Evolutionary conservation across 2,888 invertebrate species (phyloP).

Genomic region (Acanthopleura granulata): DNA sequence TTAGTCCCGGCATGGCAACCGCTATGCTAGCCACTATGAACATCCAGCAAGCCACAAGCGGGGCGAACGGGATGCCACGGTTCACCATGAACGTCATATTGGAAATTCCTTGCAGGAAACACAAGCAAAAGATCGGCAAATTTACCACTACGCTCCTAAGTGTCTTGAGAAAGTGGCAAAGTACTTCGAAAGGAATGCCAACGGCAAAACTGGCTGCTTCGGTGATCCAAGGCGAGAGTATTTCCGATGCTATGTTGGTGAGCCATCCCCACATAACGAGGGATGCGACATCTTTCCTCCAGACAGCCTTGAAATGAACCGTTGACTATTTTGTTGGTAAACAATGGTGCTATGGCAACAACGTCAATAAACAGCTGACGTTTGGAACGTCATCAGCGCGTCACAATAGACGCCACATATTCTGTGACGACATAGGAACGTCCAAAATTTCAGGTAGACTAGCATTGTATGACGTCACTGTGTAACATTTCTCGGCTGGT

Average conservation of each 20-base stretch:
- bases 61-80: constrained; percentile 1
- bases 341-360: too few species aligned
- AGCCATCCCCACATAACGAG: not conserved
- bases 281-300: not conserved
- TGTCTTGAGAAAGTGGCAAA: not conserved
- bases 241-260: not conserved
- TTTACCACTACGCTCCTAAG: not conserved
- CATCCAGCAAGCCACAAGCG: constrained; percentile 3
- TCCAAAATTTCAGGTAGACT: too few species aligned
- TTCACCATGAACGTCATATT: constrained; percentile 2
- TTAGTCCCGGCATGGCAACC: not conserved
- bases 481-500: too few species aligned
- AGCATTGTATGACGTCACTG: too few species aligned
- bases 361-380: too few species aligned
- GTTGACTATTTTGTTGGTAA: not conserved
- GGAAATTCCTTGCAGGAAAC: not conserved
- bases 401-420: too few species aligned
- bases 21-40: not conserved
- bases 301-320: not conserved
- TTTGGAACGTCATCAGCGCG: too few species aligned
- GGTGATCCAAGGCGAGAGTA: not conserved
- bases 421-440: too few species aligned
- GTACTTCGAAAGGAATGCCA: not conserved
- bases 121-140: not conserved
- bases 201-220: not conserved